Conservation (phyloP, 2,888 invertebrate species). For the Cosmia trapezina region DNA sequence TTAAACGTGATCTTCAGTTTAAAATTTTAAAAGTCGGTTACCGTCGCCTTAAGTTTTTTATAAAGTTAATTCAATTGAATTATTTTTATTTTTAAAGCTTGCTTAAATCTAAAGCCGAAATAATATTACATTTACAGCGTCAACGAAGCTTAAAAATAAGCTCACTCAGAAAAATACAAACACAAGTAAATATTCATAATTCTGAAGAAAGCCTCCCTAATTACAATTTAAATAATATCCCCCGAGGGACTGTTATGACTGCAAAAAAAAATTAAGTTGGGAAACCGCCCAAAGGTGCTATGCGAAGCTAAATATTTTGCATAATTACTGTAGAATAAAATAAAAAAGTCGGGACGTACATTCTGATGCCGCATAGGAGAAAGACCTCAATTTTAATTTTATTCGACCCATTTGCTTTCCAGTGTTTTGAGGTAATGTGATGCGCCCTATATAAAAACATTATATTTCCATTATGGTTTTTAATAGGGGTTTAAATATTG, state of each 20-base stretch:
- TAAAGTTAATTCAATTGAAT: too few species aligned
- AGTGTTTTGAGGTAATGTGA: constrained; percentile 14
- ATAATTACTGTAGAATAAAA: constrained; percentile 55
- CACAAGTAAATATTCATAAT: constrained; percentile 26
- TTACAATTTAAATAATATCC: constrained; percentile 51
- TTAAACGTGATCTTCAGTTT: too few species aligned
- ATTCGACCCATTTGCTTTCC: constrained; percentile 43
- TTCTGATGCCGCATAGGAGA: constrained; percentile 26
- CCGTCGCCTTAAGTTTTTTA: too few species aligned
- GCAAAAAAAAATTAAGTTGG: constrained; percentile 53
- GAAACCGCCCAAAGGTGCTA: constrained; percentile 38
- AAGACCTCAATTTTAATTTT: constrained; percentile 45
- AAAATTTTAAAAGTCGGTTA: too few species aligned
- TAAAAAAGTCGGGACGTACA: constrained; percentile 41
- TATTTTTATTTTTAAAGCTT: not conserved
- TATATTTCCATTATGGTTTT: constrained; percentile 31
- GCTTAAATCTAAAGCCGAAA: not conserved
- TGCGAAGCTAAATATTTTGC: constrained; percentile 39
- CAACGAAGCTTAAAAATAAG: not conserved
- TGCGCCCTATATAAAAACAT: constrained; percentile 16
- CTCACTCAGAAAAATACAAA: not conserved
- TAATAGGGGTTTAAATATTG: not conserved
- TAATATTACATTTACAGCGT: not conserved
- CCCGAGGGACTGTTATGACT: constrained; percentile 25
- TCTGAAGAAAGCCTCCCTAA: constrained; percentile 42